phyloP scores from a whole-genome alignment of 2,888 invertebrate genomes.

The Myopa tessellatipennis region DNA sequence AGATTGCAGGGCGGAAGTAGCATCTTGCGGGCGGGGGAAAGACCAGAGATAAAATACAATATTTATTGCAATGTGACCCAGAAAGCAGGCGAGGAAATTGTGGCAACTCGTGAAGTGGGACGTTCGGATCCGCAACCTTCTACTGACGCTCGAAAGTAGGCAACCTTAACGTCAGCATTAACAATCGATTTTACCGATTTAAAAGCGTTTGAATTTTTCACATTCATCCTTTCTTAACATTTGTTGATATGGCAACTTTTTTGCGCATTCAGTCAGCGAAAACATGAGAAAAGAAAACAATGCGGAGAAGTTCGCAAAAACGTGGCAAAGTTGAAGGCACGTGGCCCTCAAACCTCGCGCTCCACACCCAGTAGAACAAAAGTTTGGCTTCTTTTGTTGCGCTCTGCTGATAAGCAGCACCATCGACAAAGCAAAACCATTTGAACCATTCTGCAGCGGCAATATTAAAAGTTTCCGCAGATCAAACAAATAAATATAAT shows the following conservation, averaged over 20 bases:
- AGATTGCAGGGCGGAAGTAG: no score
- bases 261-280: background rate
- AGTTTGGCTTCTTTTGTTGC: conserved; percentile 17
- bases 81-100: no score
- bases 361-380: conserved; percentile 4
- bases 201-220: background rate
- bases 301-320: background rate
- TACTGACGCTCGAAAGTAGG: conserved; percentile 1
- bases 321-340: conserved; percentile 16
- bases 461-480: background rate
- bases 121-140: background rate
- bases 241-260: background rate
- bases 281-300: background rate
- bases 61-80: no score
- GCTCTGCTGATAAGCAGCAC: conserved; percentile 17
- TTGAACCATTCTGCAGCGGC: no score
- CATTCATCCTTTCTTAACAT: background rate
- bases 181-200: conserved; percentile 27
- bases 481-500: background rate
- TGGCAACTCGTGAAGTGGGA: background rate
- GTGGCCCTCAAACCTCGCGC: background rate
- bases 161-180: conserved; percentile 11
- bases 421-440: no score
- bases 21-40: no score
- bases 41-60: no score